These are phyloP conservation scores for Noctua comes DNA, from an alignment of 2,888 invertebrate species.

Conservation along the genomic window DNA sequence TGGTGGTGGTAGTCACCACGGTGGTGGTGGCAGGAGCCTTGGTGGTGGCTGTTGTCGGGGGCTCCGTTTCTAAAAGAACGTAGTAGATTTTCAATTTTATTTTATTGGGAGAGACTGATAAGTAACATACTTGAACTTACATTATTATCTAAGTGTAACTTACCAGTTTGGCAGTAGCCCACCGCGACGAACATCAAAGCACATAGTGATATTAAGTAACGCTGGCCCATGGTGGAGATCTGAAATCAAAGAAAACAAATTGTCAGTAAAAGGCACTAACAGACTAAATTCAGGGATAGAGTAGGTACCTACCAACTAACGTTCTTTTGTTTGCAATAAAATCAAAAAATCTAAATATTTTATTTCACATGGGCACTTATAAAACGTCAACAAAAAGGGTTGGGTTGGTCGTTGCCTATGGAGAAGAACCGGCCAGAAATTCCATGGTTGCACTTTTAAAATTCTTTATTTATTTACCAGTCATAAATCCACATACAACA, in stretches of 20 bases:
- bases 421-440: too few species aligned
- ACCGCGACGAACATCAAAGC: conserved; percentile 71
- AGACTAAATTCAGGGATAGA: neutral
- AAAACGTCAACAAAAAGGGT: too few species aligned
- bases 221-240: conserved; percentile 73
- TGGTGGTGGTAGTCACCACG: conserved; percentile 77
- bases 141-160: conserved; percentile 39
- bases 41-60: conserved; percentile 78
- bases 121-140: neutral
- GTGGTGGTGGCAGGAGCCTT: conserved; percentile 75
- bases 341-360: too few species aligned
- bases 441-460: too few species aligned
- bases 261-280: conserved; percentile 1
- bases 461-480: too few species aligned
- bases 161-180: conserved; percentile 82
- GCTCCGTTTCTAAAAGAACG: conserved; percentile 80
- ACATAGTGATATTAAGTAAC: conserved; percentile 69
- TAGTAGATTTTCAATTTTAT: neutral
- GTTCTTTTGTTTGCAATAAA: neutral
- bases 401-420: too few species aligned
- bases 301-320: neutral
- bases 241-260: conserved; percentile 72
- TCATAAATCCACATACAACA: too few species aligned
- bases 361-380: too few species aligned
- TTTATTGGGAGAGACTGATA: neutral